phyloP scores from a whole-genome alignment of 2,113 vertebrate species.

The Orycteropus afer region DNA sequence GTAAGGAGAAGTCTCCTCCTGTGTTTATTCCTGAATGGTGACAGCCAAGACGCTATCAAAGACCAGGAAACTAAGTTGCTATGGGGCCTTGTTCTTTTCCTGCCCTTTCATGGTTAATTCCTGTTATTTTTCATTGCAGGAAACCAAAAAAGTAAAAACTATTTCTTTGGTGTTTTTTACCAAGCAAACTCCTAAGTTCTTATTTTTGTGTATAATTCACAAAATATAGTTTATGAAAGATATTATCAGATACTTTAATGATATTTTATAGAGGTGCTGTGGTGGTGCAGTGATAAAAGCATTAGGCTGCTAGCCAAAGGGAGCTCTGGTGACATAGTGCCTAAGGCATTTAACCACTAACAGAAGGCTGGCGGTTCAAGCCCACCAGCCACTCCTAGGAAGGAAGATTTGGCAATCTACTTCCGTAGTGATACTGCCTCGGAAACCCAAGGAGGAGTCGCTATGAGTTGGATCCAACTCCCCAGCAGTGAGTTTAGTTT shows the following conservation, averaged over 20 bases:
- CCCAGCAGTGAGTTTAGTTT: too few species aligned
- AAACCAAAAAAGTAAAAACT: background rate
- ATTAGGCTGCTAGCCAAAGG: too few species aligned
- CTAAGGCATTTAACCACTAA: too few species aligned
- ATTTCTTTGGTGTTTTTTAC: constrained; percentile 13
- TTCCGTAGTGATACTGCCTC: too few species aligned
- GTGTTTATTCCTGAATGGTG: background rate
- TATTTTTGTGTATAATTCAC: constrained; percentile 28
- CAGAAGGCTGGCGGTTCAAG: too few species aligned
- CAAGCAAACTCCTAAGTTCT: background rate
- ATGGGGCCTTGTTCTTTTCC: background rate
- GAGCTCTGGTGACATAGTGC: too few species aligned
- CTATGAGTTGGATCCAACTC: too few species aligned
- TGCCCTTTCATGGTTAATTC: background rate
- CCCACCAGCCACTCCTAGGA: too few species aligned
- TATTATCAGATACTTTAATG: background rate
- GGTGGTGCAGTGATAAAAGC: too few species aligned
- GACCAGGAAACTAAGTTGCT: background rate
- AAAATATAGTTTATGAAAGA: constrained; percentile 47
- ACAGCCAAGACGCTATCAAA: background rate
- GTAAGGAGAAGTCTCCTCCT: constrained; percentile 3
- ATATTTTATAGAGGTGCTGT: background rate
- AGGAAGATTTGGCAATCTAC: too few species aligned
- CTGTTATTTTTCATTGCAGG: constrained; percentile 14
- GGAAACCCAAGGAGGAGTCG: too few species aligned